Percentiles rank a stretch among this genome's conserved stretches.
These are phyloP conservation scores for Amia ocellicauda DNA, from an alignment of 2,113 vertebrate species.

Conservation along the genomic window DNA sequence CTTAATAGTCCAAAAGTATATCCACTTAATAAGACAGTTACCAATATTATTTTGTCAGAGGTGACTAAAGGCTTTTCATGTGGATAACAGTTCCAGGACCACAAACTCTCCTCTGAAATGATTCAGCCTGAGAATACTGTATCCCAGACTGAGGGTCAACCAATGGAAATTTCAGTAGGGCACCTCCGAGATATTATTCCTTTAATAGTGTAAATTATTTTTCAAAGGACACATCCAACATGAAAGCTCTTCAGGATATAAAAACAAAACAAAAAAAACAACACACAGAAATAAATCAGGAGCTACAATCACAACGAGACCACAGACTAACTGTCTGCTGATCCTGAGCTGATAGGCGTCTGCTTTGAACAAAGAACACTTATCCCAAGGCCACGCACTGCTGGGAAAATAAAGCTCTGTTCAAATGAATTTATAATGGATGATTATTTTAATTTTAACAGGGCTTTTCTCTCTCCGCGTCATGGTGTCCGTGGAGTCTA, in stretches of 20 bases:
- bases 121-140: too few relatives aligned
- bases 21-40: too few relatives aligned
- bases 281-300: slow-evolving; percentile 51
- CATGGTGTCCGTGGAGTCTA: not conserved
- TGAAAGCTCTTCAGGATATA: slow-evolving; percentile 62
- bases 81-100: too few relatives aligned
- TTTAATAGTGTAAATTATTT: slow-evolving; percentile 12
- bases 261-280: slow-evolving; percentile 53
- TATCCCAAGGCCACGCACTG: slow-evolving; percentile 48
- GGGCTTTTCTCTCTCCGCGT: not conserved
- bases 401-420: slow-evolving; percentile 8
- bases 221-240: slow-evolving; percentile 41
- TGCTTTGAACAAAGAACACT: slow-evolving; percentile 55
- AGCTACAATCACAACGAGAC: slow-evolving; percentile 20
- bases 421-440: slow-evolving; percentile 20
- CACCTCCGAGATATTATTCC: not conserved
- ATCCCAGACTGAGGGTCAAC: too few relatives aligned
- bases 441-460: not conserved
- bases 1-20: too few relatives aligned
- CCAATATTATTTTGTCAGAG: too few relatives aligned
- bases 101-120: too few relatives aligned
- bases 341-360: slow-evolving; percentile 59
- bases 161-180: too few relatives aligned
- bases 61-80: too few relatives aligned
- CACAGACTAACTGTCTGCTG: slow-evolving; percentile 58